Evolutionary conservation across 2,888 invertebrate genomes (phyloP), one percentile per base, ranked within the genome.

Genomic region (Ctena decussata): DNA sequence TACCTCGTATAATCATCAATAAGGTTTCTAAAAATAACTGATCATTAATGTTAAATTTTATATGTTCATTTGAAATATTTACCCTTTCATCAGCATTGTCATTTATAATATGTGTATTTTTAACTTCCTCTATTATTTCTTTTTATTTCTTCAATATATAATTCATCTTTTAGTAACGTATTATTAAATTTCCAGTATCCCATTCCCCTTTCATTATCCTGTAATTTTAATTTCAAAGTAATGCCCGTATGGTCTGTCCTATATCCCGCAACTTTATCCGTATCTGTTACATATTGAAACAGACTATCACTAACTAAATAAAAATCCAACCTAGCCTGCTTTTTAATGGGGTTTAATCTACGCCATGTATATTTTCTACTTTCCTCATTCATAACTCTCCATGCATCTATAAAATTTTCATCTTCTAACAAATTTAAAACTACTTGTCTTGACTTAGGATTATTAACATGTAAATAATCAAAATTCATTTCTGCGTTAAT

Each of bases 141-240:
- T 60, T 60, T 60, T 27, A 60, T 30, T 27, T 27, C 6, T 18
- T 60, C 11, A 27, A 60, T 18, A 60, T 60, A 60, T 27, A 11
- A 6, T 60, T 60, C 27, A 60, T 60, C 27, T 60, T 60, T 60
- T 6, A 60, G 30, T 60, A 60, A 27, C 6, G 30, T 5, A 60
- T 60, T 60, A 30, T 60, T 60, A 18, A 60, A 60, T 60, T 60
- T 60, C 60, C 60, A 60, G 18, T 60, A 30, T 30, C 60, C 60
- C 27, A 5, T 60, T 18, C 60, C 60, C 6, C 60, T 24, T 60
- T 24, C 60, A 27, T 21, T 30, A 6, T 60, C 60, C 24, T 60
- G 24, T 30, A 60, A 30, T 60, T 60, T 60, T 11, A 60, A 11
- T 30, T 60, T 60, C 6, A 60, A 18, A 5, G 30, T 30, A 60